Percentiles rank a stretch among this genome's conserved stretches.
phyloP scores from a whole-genome alignment of 2,888 invertebrate genomes.

The Oscheius sp. region DNA sequence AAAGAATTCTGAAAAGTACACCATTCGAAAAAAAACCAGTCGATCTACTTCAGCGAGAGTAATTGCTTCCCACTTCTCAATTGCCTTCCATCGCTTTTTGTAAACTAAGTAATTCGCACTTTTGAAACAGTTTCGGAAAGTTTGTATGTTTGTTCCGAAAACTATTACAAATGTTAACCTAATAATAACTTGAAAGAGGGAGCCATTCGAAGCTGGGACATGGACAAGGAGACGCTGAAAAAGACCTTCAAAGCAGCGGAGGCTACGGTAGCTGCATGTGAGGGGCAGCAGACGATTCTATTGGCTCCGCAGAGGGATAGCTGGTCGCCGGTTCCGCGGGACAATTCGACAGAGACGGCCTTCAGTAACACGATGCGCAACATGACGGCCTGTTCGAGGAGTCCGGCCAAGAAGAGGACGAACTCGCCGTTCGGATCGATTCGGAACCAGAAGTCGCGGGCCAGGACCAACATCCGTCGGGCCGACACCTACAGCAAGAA shows the following conservation, averaged over 20 bases:
- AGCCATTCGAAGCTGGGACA: background rate
- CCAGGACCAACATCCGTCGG: constrained; percentile 12
- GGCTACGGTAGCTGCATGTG: background rate
- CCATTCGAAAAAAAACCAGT: background rate
- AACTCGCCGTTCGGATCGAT: background rate
- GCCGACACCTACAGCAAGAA: constrained; percentile 8
- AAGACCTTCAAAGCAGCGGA: background rate
- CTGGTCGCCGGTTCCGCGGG: constrained; percentile 5
- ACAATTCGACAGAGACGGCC: constrained; percentile 17
- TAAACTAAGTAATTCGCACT: too few relatives aligned
- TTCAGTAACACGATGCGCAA: constrained; percentile 18
- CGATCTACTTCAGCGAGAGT: background rate
- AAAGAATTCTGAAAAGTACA: constrained; percentile 1
- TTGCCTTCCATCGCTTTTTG: too few relatives aligned
- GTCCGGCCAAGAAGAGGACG: background rate
- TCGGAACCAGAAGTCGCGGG: background rate
- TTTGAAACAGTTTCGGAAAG: too few relatives aligned
- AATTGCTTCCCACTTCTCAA: too few relatives aligned
- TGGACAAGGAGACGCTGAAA: constrained; percentile 3
- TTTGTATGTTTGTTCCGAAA: too few relatives aligned
- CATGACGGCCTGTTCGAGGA: constrained; percentile 1
- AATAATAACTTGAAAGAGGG: too few relatives aligned
- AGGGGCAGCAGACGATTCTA: background rate
- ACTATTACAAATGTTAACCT: too few relatives aligned
- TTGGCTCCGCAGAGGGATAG: background rate